Evolutionary conservation across 2,888 invertebrate species (phyloP), one percentile per base, ranked within the genome.

Genomic region (Pharmacophagus antenor): DNA sequence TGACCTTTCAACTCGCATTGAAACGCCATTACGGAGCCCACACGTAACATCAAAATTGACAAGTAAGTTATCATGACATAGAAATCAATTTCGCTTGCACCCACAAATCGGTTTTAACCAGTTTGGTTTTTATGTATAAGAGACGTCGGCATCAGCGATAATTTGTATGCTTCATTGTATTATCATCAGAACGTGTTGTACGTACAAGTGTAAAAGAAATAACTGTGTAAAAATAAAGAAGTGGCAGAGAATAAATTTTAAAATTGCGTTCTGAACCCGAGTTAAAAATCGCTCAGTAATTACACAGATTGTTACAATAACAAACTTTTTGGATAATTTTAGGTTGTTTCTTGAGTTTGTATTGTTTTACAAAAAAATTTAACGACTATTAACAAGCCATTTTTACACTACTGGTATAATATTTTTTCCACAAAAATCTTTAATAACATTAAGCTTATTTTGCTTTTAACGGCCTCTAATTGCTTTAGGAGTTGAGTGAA

Each of bases 91-190:
- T 77, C 10, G 37, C 55, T 62, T 65, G 17, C 15, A 3, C 3
- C 1, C 41, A n/a, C 23, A 12, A 46, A 51, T 41, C 63, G 62
- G 60, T 72, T 72, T 77, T 80, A 69, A 70, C 74, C 70, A 71
- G 71, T 79, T 79, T 77, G 70, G 68, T 76, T 79, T 82, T 76
- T 66, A 75, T 74, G 73, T 72, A 70, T 70, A 69, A 67, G 64
- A 79, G 74, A 75, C 76, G 84, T 84, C 84, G 85, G 88, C 77
- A 70, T 80, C 77, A 79, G 84, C 84, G 85, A 89, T 89, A 89
- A 89, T 90, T 90, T 89, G 89, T 89, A 87, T 81, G 85, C 80
- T 79, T 86, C 82, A 88, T 88, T 85, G 87, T 88, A 85, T 83
- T 84, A 85, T 88, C 85, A 86, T 84, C 79, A 79, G 81, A 86